These are phyloP conservation scores for Cenopis cana DNA, from an alignment of 2,888 invertebrate genomes.

Conservation along the genomic window DNA sequence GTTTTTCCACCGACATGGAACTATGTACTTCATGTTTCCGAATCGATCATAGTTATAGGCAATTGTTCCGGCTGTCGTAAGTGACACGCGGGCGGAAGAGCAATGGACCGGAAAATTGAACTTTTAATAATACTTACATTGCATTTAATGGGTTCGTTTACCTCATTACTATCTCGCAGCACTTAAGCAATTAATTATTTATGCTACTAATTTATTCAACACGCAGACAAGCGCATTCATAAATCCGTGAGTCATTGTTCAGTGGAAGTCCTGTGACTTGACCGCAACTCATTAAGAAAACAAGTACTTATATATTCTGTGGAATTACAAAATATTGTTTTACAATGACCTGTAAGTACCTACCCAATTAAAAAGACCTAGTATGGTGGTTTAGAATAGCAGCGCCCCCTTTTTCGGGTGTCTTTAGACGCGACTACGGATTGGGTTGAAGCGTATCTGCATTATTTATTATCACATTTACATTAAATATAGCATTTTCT, in stretches of 20 bases:
- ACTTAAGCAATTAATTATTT: constrained; percentile 28
- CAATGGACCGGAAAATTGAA: constrained; percentile 27
- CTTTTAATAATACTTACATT: constrained; percentile 15
- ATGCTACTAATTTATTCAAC: constrained; percentile 28
- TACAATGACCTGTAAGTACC: not conserved
- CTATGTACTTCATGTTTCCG: not conserved
- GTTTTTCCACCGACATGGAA: not conserved
- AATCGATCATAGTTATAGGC: constrained; percentile 15
- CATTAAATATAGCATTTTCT: too few relatives aligned
- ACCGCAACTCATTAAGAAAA: constrained; percentile 12
- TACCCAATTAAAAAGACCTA: too few relatives aligned
- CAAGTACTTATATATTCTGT: constrained; percentile 4
- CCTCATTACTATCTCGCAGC: constrained; percentile 3
- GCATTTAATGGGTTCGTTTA: constrained; percentile 13
- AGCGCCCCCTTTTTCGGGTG: too few relatives aligned
- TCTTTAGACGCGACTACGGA: too few relatives aligned
- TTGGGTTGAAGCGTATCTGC: too few relatives aligned
- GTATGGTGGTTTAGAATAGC: too few relatives aligned
- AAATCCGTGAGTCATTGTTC: constrained; percentile 14
- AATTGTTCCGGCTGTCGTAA: constrained; percentile 24
- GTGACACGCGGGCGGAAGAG: constrained; percentile 23
- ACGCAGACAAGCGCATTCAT: constrained; percentile 16
- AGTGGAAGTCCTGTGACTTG: constrained; percentile 11
- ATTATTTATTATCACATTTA: too few relatives aligned
- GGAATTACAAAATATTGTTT: not conserved